Base-by-base conservation (phyloP, 2,888 invertebrate genomes). In the Kuschelorhynchus macadamiae region DNA sequence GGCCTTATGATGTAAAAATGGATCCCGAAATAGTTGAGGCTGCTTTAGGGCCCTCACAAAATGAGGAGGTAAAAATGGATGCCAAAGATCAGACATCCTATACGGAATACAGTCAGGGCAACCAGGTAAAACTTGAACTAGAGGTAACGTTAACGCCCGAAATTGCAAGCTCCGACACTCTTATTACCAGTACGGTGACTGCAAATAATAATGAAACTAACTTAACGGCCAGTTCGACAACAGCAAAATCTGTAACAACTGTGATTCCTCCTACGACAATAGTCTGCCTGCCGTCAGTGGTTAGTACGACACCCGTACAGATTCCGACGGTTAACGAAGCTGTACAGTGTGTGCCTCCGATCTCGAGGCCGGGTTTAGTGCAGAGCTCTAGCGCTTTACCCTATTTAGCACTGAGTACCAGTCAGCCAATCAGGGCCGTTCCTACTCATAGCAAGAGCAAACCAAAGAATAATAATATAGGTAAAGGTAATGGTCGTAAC, bases 91-190 rank as follows among this genome's bases (percentile, higher is more conserved):
- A 18, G 3, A 32, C 33, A 14, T 5, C 14, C 1, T 59, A 60
- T 12, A 62, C 63, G n/a, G 69, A 72, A 20, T 65, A 66, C 32
- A 63, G 50, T 21, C 62, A 57, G 32, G 67, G 81, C n/a, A 84
- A 83, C 60, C 85, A 85, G 76, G 85, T 86, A 0, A 86, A 87
- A 75, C 78, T 88, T 41, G 88, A 89, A 76, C 75, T 87, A 60
- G 87, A 87, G 80, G 87, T 89, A 20, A 89, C 89, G 0, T 81
- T 89, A 75, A 88, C 88, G 0, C 88, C 89, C 4, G 89, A 89
- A 81, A 88, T 88, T 76, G 86, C 87, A 70, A 83, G 81, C 71
- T 78, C 82, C 2, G 85, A 85, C 65, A 82, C 83, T 71, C 75
- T 83, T 65, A 87, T 88, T 0, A 86, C 87, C 7, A 88, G 88